phyloP scores from a whole-genome alignment of 2,888 invertebrate genomes.

The Cheilosia grossa region DNA sequence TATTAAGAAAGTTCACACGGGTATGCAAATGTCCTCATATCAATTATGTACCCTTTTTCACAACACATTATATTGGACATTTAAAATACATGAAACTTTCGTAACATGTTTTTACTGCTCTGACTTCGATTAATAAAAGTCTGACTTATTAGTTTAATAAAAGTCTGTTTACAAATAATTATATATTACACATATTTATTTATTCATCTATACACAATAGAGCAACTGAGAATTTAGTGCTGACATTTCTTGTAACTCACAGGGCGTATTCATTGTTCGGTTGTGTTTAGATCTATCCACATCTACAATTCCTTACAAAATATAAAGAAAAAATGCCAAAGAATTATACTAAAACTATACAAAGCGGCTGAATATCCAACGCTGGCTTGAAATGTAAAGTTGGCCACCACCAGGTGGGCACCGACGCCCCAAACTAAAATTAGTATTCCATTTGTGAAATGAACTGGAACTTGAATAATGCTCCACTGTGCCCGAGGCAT shows the following conservation, averaged over 20 bases:
- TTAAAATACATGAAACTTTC: too few relatives aligned
- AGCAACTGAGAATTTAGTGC: not conserved
- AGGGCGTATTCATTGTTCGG: too few relatives aligned
- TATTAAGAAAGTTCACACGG: too few relatives aligned
- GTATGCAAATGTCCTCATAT: too few relatives aligned
- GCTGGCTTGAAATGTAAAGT: slow-evolving; percentile 81
- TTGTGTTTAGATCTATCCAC: not conserved
- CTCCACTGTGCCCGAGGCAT: slow-evolving; percentile 82
- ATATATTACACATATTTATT: not conserved
- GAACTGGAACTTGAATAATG: slow-evolving; percentile 80
- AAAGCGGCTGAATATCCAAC: slow-evolving; percentile 80
- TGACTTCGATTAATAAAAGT: too few relatives aligned
- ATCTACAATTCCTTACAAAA: slow-evolving; percentile 77
- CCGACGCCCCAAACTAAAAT: slow-evolving; percentile 81
- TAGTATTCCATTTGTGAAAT: slow-evolving; percentile 81
- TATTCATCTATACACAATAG: not conserved
- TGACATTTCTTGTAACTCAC: too few relatives aligned
- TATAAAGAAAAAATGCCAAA: slow-evolving; percentile 81
- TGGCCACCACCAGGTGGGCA: slow-evolving; percentile 81
- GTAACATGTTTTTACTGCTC: too few relatives aligned
- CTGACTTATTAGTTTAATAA: too few relatives aligned
- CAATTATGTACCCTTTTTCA: too few relatives aligned
- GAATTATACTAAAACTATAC: slow-evolving; percentile 79
- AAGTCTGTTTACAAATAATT: not conserved
- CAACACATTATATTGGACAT: too few relatives aligned